Evolutionary conservation across 1,140 invertebrate species (phyloP).

Genomic region (Diorhabda carinulata): DNA sequence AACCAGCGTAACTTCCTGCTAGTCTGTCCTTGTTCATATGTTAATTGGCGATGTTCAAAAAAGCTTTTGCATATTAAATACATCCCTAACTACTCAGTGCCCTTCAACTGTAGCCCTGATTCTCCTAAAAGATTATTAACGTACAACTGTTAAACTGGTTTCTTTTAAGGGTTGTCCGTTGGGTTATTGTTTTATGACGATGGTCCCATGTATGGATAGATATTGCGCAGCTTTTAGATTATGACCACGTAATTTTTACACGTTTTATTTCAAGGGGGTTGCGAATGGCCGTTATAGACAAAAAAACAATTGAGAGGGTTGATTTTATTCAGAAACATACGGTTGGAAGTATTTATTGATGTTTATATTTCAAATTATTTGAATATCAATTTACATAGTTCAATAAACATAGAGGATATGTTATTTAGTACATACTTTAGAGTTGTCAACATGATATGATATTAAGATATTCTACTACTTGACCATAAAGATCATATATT

Average conservation of each 20-base stretch:
- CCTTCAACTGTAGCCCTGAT: conserved; percentile 5
- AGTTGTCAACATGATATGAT: too few species aligned
- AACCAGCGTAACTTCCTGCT: conserved; percentile 12
- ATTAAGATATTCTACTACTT: too few species aligned
- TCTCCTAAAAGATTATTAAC: conserved; percentile 13
- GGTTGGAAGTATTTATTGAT: too few species aligned
- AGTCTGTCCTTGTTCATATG: conserved; percentile 25
- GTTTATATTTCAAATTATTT: too few species aligned
- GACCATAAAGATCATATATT: too few species aligned
- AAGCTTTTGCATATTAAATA: conserved; percentile 28
- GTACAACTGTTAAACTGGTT: conserved; percentile 15
- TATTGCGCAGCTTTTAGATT: not conserved
- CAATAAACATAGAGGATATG: too few species aligned
- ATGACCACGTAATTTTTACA: conserved; percentile 14
- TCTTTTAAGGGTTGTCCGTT: conserved; percentile 20
- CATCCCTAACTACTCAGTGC: not conserved
- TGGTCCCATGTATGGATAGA: not conserved
- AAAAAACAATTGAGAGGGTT: conserved; percentile 6
- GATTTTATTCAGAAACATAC: too few species aligned
- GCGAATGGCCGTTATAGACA: conserved; percentile 5
- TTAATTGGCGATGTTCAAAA: conserved; percentile 23
- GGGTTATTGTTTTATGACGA: conserved; percentile 7
- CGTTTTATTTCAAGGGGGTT: conserved; percentile 9
- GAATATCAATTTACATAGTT: too few species aligned
- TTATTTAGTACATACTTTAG: too few species aligned